Evolutionary conservation across 2,113 vertebrate species (phyloP), one percentile per base, ranked within the genome.

Genomic region (Poeciliopsis turrubarensis): DNA sequence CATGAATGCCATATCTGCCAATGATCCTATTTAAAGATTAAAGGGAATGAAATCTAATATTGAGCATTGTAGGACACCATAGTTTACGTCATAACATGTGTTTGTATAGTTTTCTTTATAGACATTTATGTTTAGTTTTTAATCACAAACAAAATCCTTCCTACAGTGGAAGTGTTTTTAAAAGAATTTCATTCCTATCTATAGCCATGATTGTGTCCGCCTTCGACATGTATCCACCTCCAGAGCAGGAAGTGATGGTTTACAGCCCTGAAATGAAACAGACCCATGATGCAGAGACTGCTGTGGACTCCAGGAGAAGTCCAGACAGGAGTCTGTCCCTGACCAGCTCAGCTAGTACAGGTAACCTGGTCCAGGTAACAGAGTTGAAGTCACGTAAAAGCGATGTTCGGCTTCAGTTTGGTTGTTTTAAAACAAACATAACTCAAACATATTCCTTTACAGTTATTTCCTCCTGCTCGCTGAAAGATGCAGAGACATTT

Each of bases 161-260:
- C 25, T 17, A 54, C 22, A 14, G 31, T 65, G 19, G 8, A 17
- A 25, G 22, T 9, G 4, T 26, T 19, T 30, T 19, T 25, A 10
- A 17, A 29, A 8, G 39, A 51, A 60, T 34, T 68, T 12, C 51
- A 64, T 79, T n/a, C 29, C 26, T 77, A 39, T 75, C 44, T 29
- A 65, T 79, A 92, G 97, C 93, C 26, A 8, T 80, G 19, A 87
- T 82, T 83, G 95, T 94, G 51, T 96, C 94, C 34, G 14, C 47
- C 29, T 97, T 96, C 95, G 95, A 97, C 87, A 82, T 97, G 76
- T 94, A 94, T 34, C 86, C 95, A 68, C 26, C 66, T 44, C 31
- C 41, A 22, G 61, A 62, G 6, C 13, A 61, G 2, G 4, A 14
- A 30, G 57, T 75, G 1, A 1, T 65, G 13, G 0, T 3, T 7